A percentile compares a stretch with the other conserved stretches of the same genome.
phyloP scores from a whole-genome alignment of 2,888 invertebrate species.

The Drosophila sordidula region DNA sequence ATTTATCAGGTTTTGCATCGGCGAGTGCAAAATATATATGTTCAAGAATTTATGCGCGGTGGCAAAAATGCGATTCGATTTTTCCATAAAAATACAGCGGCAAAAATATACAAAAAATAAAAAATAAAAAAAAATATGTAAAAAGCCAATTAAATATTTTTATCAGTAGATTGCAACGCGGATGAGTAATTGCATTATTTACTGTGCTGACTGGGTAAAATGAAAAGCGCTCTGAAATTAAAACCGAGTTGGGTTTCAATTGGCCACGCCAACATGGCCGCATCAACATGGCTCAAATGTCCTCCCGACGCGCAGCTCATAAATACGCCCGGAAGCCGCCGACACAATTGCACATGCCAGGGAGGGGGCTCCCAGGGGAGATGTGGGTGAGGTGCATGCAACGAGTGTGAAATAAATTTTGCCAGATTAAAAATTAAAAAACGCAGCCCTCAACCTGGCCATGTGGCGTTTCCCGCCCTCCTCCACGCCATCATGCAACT shows the following conservation, averaged over 20 bases:
- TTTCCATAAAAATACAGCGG: constrained; percentile 42
- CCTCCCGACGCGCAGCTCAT: constrained; percentile 37
- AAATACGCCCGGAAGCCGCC: constrained; percentile 67
- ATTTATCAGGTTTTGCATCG: constrained; percentile 73
- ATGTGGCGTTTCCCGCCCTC: not conserved
- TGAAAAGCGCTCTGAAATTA: constrained; percentile 56
- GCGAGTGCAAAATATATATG: constrained; percentile 36
- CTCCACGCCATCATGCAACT: constrained; percentile 19
- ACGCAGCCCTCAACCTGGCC: constrained; percentile 12
- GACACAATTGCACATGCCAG: constrained; percentile 47
- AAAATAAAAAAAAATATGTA: constrained; percentile 40
- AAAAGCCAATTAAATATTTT: constrained; percentile 80
- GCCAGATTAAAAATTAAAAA: constrained; percentile 68
- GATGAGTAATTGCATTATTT: constrained; percentile 82
- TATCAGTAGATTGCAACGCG: constrained; percentile 75
- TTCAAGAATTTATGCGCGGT: constrained; percentile 69
- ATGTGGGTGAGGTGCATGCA: constrained; percentile 32
- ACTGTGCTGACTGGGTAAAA: constrained; percentile 36
- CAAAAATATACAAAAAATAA: constrained; percentile 12
- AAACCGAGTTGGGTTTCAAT: constrained; percentile 65
- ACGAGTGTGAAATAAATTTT: constrained; percentile 78
- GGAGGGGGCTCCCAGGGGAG: not conserved
- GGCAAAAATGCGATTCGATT: constrained; percentile 71
- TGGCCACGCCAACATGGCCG: constrained; percentile 56
- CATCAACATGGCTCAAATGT: constrained; percentile 57